phyloP scores from a whole-genome alignment of 1,140 invertebrate genomes.

The Hermetia illucens region DNA sequence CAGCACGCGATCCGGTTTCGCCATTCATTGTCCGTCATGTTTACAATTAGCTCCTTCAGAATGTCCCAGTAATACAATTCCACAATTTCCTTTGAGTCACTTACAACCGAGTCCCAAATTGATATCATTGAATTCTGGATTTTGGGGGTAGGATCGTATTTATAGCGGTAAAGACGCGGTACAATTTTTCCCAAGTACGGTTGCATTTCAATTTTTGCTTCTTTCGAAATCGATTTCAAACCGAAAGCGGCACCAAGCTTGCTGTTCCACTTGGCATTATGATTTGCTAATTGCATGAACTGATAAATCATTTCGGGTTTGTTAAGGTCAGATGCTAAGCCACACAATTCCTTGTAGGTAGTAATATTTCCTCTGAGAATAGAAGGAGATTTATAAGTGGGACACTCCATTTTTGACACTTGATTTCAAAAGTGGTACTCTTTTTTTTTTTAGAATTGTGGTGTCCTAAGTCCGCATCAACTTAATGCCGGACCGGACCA shows the following conservation, averaged over 20 bases:
- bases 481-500: too few relatives aligned
- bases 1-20: conserved; percentile 83
- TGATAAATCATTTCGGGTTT: conserved; percentile 90
- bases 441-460: too few relatives aligned
- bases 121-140: conserved; percentile 82
- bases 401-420: not conserved
- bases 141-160: conserved; percentile 81
- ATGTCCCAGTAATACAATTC: conserved; percentile 83
- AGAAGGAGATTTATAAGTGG: too few relatives aligned
- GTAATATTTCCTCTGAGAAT: conserved; percentile 67
- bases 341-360: conserved; percentile 88
- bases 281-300: conserved; percentile 89
- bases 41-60: conserved; percentile 59
- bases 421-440: not conserved
- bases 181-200: conserved; percentile 72
- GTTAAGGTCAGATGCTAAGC: conserved; percentile 82
- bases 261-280: conserved; percentile 87
- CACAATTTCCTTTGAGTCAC: conserved; percentile 72
- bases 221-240: conserved; percentile 66
- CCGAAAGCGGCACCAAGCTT: conserved; percentile 87
- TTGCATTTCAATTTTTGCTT: conserved; percentile 67
- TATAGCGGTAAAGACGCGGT: conserved; percentile 75
- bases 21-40: conserved; percentile 75
- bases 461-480: too few relatives aligned
- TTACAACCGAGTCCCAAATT: conserved; percentile 82